These are phyloP conservation scores for Lacerta agilis DNA, from an alignment of 2,797 vertebrate genomes.

Conservation along the genomic window DNA sequence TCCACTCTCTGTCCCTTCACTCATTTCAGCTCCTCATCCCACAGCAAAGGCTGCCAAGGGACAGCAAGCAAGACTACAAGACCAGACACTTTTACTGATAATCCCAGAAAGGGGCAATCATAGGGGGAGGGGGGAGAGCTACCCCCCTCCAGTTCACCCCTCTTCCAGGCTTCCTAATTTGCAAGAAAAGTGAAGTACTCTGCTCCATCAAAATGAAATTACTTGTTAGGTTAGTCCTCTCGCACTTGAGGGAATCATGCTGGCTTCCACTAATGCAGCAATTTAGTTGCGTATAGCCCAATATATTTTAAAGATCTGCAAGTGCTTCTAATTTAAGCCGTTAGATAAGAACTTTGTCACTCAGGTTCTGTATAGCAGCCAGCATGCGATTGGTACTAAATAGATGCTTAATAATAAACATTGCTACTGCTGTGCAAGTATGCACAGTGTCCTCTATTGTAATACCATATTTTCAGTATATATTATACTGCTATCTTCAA, in stretches of 20 bases:
- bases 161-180: not conserved
- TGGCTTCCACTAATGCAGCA: not conserved
- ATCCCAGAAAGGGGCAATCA: too few relatives aligned
- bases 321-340: not conserved
- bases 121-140: too few relatives aligned
- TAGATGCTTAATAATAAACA: not conserved
- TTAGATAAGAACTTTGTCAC: not conserved
- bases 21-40: not conserved
- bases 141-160: too few relatives aligned
- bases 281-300: conserved; percentile 15
- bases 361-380: not conserved
- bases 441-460: not conserved
- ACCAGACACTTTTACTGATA: too few relatives aligned
- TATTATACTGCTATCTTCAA: not conserved
- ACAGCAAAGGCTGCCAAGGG: too few relatives aligned
- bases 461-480: not conserved
- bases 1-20: too few relatives aligned
- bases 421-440: conserved; percentile 2
- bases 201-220: not conserved
- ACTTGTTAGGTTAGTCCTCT: not conserved
- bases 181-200: not conserved
- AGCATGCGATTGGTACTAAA: not conserved
- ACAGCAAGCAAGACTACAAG: too few relatives aligned
- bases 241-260: too few relatives aligned
- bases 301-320: not conserved